Evolutionary conservation across 2,797 vertebrate species (phyloP).

Genomic region (Peromyscus eremicus): DNA sequence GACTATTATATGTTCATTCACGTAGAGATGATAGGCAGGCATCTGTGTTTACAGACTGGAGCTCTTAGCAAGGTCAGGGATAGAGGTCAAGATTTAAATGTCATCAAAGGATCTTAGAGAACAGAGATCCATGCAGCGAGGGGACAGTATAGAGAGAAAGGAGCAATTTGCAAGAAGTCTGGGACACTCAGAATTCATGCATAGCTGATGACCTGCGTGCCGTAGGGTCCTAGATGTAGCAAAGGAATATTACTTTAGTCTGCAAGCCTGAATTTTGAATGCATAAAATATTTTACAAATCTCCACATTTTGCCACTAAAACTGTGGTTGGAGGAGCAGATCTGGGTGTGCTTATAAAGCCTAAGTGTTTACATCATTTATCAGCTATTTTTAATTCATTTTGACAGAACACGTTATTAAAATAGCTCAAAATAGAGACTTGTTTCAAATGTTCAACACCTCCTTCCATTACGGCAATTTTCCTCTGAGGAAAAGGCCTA

Average conservation of each 20-base stretch:
- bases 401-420: conserved; percentile 69
- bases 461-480: conserved; percentile 27
- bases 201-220: not conserved
- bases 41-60: not conserved
- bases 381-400: conserved; percentile 52
- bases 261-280: conserved; percentile 2
- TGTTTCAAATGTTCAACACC: conserved; percentile 46
- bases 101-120: not conserved
- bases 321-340: not conserved
- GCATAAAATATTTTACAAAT: conserved; percentile 15
- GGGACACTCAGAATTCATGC: not conserved
- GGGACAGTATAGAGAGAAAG: not conserved
- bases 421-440: conserved; percentile 63
- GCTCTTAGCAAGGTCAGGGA: not conserved
- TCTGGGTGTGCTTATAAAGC: conserved; percentile 19
- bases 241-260: not conserved
- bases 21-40: not conserved
- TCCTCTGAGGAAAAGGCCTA: conserved; percentile 20
- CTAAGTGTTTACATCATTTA: conserved; percentile 40
- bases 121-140: not conserved
- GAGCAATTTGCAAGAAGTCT: not conserved
- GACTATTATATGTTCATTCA: not conserved
- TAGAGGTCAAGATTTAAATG: not conserved
- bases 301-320: conserved; percentile 40
- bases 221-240: not conserved